Evolutionary conservation across 2,888 invertebrate species (phyloP), one percentile per base, ranked within the genome.

Genomic region (Thecophora atra): DNA sequence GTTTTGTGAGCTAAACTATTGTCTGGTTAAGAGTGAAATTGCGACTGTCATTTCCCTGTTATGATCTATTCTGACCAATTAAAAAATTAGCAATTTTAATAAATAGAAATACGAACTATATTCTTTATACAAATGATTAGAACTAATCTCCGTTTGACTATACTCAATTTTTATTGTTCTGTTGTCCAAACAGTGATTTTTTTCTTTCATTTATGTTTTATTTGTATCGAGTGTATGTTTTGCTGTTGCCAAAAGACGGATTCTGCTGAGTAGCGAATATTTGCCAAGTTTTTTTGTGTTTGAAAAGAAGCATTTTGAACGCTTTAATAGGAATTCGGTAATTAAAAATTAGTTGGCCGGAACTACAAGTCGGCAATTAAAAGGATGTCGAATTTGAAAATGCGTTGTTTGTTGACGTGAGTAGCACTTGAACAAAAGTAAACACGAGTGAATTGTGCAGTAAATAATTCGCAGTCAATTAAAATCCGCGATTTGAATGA

Each of bases 381-480:
- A 4, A 47, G 17, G 47, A n/a, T n/a, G 17, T 11, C 47, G 47
- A 47, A n/a, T 8, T 47, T n/a, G 58, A 54, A 54, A 58, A 19
- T 21, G 44, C 19, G 19, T 24, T 30, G 28, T 60, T n/a, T n/a
- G 60, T 26, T 26, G 30, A 60, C 30, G 60, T 5, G 17, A n/a
- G 47, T 17, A 15, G 17, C 47, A 47, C 47, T 47, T 11, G 47
- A 13, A n/a, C 47, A 30, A 30, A 47, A 64, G 64, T 26, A 66
- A n/a, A 15, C 47, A 47, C 47, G 47, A 47, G 47, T n/a, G 47
- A n/a, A 58, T 60, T 69, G 58, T 47, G 52, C 28, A 19, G 66
- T 66, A 69, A 69, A 63, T 70, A 54, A 63, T 66, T 70, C 70
- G 70, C 63, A 63, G 63, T 54, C 70, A 70, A 70, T 70, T 70